Evolutionary conservation across 2,888 invertebrate species (phyloP), one percentile per base, ranked within the genome.

Genomic region (Caradrina clavipalpis): DNA sequence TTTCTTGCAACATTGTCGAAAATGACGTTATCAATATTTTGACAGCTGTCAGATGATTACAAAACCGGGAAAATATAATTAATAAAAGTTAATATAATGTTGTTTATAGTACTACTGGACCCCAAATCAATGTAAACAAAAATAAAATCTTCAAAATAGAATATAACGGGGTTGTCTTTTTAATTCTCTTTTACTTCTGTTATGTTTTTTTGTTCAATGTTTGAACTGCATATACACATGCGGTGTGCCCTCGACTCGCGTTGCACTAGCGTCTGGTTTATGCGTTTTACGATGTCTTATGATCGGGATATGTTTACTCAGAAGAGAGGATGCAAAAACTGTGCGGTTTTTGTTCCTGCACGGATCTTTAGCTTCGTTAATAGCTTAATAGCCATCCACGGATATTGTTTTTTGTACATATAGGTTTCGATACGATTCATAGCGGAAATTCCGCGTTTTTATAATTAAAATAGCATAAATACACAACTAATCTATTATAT

Each of bases 261-360:
- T 39, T 69, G 65, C 76, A 57, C 55, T 66, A 51, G 64, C 61
- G 61, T 79, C 69, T 69, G 80, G 69, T 69, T 75, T 69, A 78
- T 69, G 58, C 54, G 54, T 80, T 77, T 73, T 73, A 76, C 50
- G 75, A 64, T 31, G 63, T 39, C 69, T 77, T 69, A 69, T 65
- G 80, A 75, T 75, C 76, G 55, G 54, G 31, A 69, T 75, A 31
- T 77, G 80, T 77, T 77, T 80, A 77, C 77, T 54, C 59, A 50
- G 26, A 65, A 19, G 21, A 78, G 63, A 78, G 61, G 77, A 77
- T 79, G 80, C 80, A 75, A 79, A 77, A 79, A 75, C 51, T 62
- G 26, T 53, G 69, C 68, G 69, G 80, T 68, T 77, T 74, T 75
- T 69, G 55, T 60, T 57, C 55, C 75, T 79, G 68, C 53, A 61